Conservation (phyloP, 2,113 vertebrate genomes). For the Solea solea region DNA sequence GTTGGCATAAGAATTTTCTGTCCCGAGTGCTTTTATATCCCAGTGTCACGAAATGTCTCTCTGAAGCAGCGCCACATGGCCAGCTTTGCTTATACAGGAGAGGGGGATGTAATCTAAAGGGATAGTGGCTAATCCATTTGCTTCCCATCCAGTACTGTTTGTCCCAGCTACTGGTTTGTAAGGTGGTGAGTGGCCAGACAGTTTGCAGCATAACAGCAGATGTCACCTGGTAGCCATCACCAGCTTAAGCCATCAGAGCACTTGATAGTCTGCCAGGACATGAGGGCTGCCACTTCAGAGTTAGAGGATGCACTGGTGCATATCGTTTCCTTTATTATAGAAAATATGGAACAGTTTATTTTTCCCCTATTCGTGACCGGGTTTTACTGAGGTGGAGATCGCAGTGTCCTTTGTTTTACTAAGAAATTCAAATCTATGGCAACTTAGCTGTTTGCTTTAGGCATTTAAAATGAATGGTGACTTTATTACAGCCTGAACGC, state of each 20-base stretch:
- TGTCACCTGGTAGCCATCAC: constrained; percentile 69
- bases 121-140: constrained; percentile 37
- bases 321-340: constrained; percentile 50
- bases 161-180: constrained; percentile 58
- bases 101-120: constrained; percentile 22
- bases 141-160: constrained; percentile 32
- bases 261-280: constrained; percentile 53
- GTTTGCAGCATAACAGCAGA: constrained; percentile 37
- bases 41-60: constrained; percentile 53
- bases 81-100: constrained; percentile 32
- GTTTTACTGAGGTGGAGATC: constrained; percentile 10
- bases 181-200: constrained; percentile 38
- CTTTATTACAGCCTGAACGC: constrained; percentile 1
- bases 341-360: constrained; percentile 60
- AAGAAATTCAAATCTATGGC: constrained; percentile 14
- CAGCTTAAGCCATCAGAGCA: constrained; percentile 43
- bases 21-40: constrained; percentile 36
- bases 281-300: constrained; percentile 43
- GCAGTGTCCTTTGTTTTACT: constrained; percentile 4
- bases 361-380: constrained; percentile 34
- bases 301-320: constrained; percentile 38
- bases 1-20: constrained; percentile 17
- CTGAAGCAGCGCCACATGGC: constrained; percentile 41
- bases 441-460: constrained; percentile 1
- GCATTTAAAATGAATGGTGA: background rate